Base-by-base conservation (phyloP, 2,113 vertebrate genomes). In the Motacilla tschutschensis region DNA sequence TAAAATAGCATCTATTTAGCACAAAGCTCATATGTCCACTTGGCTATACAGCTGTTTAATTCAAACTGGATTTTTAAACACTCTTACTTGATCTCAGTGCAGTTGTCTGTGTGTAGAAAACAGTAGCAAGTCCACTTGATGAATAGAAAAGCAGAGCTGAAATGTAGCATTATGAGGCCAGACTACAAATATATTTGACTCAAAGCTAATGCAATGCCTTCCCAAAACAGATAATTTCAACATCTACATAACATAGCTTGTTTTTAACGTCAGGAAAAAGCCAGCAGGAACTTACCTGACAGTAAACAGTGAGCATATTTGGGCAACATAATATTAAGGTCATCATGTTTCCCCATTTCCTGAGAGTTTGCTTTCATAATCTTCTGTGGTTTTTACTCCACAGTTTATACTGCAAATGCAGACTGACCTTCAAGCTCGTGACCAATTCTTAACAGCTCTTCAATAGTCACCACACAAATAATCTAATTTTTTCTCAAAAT, bases 71-170 rank as follows among this genome's bases (percentile, higher is more conserved):
- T 33, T 88, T 84, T 63, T 64, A 28, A 46, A 54, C 18, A 44
- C 53, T 79, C 95, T 97, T 93, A 97, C 96, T 94, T 78, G 96
- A 74, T 90, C 75, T 96, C 76, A 58, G 72, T 17, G 50, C 40
- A 67, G 78, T 28, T 54, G 69, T 35, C 70, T 43, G 63, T 2
- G 0, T n/a, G 75, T 16, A 78, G 65, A 43, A 60, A 83, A 76
- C 15, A 35, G 59, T 0, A 66, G 66, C 47, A 82, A 69, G 41
- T 78, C 65, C 19, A 57, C 74, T 0, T 0, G 36, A 71, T 38
- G 53, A 79, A 41, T 0, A 1, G 48, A 85, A 77, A 83, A 86
- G 64, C 54, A 29, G 69, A 88, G 43, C 19, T 75, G 78, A 91
- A 48, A 60, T 66, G 76, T 66, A 78, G 40, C 82, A 41, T 63